Evolutionary conservation across 2,888 invertebrate species (phyloP), one percentile per base, ranked within the genome.

Genomic region (Aporophyla nigra): DNA sequence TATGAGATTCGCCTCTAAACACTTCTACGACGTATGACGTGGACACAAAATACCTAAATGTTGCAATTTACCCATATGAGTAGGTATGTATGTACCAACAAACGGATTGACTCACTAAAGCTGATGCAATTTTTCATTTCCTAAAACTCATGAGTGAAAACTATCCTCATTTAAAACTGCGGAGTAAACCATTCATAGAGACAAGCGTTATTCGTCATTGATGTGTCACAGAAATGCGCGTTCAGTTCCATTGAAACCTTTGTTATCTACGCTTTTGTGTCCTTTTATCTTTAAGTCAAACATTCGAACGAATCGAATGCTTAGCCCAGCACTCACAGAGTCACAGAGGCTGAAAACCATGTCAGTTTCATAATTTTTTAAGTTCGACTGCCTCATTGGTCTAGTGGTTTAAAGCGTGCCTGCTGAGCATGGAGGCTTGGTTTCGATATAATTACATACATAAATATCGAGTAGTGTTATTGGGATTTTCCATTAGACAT

Each of bases 221-320:
- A 67, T 66, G 56, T 67, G 59, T 46, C 69, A 81, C 54, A 24
- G 10, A 54, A 51, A 46, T 54, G 14, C 24, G 54, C 76, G 58
- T 75, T 61, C 77, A 58, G 16, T 83, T 83, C 54, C 53, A 70
- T 54, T 63, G 53, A 83, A 71, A 9, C 9, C 49, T 58, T 77
- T 61, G 24, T 68, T 71, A 61, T 71, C 65, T 27, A 5, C 43
- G 56, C 21, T 59, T 80, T 76, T 76, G 49, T 80, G 53, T 53
- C 12, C 9, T 76, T 65, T 56, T 65, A 53, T 74, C 63, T 81
- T 1, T 14, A 54, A 63, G n/a, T 43, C 75, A 81, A 80, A 78
- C 6, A 63, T 73, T 80, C 46, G 27, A n/a, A 21, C 14, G 14
- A 10, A 61, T 56, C 14, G 49, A 54, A 51, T 21, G 43, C 21